A percentile compares a stretch with the other conserved stretches of the same genome.
These are phyloP conservation scores for Nyctibius grandis DNA, from an alignment of 2,797 vertebrate species.

Conservation along the genomic window DNA sequence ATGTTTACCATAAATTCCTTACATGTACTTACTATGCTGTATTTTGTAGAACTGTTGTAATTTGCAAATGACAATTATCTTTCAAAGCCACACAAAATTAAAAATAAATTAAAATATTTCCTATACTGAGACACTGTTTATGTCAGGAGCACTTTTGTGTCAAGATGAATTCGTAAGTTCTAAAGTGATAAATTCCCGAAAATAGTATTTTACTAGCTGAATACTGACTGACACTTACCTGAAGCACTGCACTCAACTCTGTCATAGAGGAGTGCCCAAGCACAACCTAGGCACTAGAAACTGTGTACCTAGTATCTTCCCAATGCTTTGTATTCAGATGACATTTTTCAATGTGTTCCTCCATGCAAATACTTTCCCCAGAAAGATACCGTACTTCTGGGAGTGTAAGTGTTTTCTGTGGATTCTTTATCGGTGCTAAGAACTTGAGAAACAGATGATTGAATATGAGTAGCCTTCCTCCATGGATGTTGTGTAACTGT, in stretches of 20 bases:
- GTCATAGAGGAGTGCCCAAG: not conserved
- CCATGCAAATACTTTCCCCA: not conserved
- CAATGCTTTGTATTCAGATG: conserved; percentile 2
- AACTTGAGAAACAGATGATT: not conserved
- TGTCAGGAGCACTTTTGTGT: not conserved
- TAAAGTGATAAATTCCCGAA: not conserved
- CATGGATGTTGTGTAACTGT: not conserved
- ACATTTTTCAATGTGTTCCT: conserved; percentile 29
- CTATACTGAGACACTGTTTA: not conserved
- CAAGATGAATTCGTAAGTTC: not conserved
- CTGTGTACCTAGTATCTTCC: not conserved
- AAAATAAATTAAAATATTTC: not conserved
- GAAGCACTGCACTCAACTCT: not conserved
- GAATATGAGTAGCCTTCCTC: not conserved
- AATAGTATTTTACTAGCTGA: not conserved
- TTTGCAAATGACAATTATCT: not conserved
- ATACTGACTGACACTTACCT: not conserved
- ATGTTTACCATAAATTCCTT: not conserved
- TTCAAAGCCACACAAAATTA: not conserved
- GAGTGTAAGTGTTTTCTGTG: not conserved
- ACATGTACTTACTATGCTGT: not conserved
- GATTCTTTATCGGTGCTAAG: not conserved
- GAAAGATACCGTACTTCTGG: not conserved
- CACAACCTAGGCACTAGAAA: not conserved
- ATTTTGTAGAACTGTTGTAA: not conserved